Conservation (phyloP, 2,888 invertebrate genomes). For the Notodonta ziczac region DNA sequence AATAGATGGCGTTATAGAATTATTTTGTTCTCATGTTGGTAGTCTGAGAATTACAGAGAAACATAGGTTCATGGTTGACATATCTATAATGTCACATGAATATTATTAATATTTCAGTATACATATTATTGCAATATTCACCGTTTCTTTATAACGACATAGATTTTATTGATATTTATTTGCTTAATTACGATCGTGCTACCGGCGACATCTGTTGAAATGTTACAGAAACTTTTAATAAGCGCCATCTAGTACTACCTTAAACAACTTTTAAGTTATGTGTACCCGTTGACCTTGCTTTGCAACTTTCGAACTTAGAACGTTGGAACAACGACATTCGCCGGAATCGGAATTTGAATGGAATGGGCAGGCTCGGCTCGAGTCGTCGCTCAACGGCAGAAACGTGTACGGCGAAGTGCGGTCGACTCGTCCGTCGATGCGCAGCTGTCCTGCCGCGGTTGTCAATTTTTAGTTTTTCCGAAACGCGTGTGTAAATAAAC, state of each 20-base stretch:
- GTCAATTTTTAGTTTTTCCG: conserved; percentile 77
- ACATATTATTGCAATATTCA: not conserved
- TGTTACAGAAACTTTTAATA: not conserved
- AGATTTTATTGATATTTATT: no score
- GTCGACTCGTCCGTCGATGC: conserved; percentile 83
- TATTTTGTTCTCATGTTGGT: not conserved
- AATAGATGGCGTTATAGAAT: conserved; percentile 6
- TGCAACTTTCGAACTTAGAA: conserved; percentile 77
- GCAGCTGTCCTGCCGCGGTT: conserved; percentile 80
- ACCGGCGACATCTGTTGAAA: conserved; percentile 30
- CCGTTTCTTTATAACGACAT: no score
- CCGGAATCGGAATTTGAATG: conserved; percentile 72
- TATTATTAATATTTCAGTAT: not conserved
- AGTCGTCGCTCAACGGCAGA: conserved; percentile 66
- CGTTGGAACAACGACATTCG: conserved; percentile 71
- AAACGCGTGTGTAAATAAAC: conserved; percentile 83
- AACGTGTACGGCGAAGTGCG: conserved; percentile 85
- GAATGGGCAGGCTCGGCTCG: conserved; percentile 55
- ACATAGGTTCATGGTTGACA: no score
- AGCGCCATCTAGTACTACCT: conserved; percentile 54
- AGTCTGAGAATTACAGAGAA: no score
- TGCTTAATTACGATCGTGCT: not conserved
- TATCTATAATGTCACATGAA: no score
- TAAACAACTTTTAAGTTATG: conserved; percentile 48
- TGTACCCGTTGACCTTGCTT: conserved; percentile 63